Percentiles rank a stretch among this genome's conserved stretches.
Conservation (phyloP, 2,797 vertebrate species). For the Miichthys miiuy region DNA sequence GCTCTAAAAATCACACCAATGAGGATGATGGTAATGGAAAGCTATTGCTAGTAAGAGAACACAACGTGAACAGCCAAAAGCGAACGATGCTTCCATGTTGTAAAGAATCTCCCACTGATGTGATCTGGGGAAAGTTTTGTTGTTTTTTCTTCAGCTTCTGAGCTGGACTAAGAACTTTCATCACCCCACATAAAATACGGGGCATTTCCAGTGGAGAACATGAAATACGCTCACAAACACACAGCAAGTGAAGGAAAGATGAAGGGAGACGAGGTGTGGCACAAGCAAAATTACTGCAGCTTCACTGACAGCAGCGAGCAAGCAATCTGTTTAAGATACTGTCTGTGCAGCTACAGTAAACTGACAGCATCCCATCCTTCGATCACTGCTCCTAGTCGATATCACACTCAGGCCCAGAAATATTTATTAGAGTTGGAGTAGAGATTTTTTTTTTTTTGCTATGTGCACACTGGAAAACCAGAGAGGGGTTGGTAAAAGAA, state of each 20-base stretch:
- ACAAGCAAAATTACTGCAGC: conserved; percentile 38
- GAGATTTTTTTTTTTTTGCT: conserved; percentile 7
- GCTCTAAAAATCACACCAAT: conserved; percentile 45
- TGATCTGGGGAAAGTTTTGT: conserved; percentile 19
- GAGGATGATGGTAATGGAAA: conserved; percentile 22
- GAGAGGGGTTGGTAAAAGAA: conserved; percentile 58
- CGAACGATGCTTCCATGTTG: conserved; percentile 12
- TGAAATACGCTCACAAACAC: conserved; percentile 10
- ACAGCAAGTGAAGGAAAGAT: not conserved
- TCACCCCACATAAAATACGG: not conserved
- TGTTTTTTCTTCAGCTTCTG: conserved; percentile 4
- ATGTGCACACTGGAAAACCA: conserved; percentile 36
- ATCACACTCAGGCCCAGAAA: conserved; percentile 67
- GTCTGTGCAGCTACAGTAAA: conserved; percentile 63
- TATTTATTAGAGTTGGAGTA: conserved; percentile 71
- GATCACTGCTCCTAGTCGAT: conserved; percentile 70
- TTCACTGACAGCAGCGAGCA: conserved; percentile 35
- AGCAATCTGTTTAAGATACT: conserved; percentile 63
- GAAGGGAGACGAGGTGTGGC: conserved; percentile 30
- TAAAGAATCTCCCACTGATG: conserved; percentile 20
- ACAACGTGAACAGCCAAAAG: conserved; percentile 30
- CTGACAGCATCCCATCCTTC: conserved; percentile 68
- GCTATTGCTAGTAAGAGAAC: conserved; percentile 25
- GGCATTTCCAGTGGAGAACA: not conserved
- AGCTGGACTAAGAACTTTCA: not conserved